Conservation (phyloP, 2,888 invertebrate species). For the Cordylochernes scorpioides region DNA sequence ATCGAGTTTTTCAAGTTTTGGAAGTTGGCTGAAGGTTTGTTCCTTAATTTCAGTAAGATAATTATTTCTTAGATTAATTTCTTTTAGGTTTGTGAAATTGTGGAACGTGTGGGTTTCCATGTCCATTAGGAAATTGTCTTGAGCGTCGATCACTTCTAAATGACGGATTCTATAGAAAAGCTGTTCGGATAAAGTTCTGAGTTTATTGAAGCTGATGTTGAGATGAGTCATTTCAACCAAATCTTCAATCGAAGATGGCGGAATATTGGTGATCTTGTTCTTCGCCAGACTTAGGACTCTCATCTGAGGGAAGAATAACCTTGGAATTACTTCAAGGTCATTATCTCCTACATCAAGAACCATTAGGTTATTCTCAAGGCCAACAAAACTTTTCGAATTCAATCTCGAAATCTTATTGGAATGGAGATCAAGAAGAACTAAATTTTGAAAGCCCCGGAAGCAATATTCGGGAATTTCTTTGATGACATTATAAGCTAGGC, state of each 20-base stretch:
- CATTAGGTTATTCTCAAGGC: conserved; percentile 46
- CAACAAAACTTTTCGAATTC: conserved; percentile 39
- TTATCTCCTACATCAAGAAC: conserved; percentile 42
- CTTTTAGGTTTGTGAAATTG: conserved; percentile 12
- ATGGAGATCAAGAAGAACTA: conserved; percentile 45
- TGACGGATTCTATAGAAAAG: conserved; percentile 6
- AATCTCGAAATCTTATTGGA: conserved; percentile 35
- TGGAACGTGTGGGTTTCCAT: conserved; percentile 25
- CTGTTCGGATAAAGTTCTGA: conserved; percentile 27
- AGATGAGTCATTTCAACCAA: conserved; percentile 31
- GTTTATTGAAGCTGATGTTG: conserved; percentile 51
- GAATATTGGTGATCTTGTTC: conserved; percentile 17
- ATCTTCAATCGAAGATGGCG: conserved; percentile 15
- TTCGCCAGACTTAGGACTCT: conserved; percentile 14
- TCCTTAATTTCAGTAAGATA: conserved; percentile 6
- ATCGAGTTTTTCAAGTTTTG: conserved; percentile 15
- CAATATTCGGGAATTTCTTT: conserved; percentile 47
- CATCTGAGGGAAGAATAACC: conserved; percentile 15
- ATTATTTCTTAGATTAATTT: conserved; percentile 15
- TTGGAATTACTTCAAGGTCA: conserved; percentile 11
- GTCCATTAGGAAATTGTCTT: conserved; percentile 23
- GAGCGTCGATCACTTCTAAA: conserved; percentile 9
- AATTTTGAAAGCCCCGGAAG: conserved; percentile 45
- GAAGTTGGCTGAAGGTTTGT: conserved; percentile 9
- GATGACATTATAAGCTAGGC: conserved; percentile 41